These are phyloP conservation scores for Hirtodrosophila confusa DNA, from an alignment of 2,888 invertebrate genomes.

Conservation along the genomic window DNA sequence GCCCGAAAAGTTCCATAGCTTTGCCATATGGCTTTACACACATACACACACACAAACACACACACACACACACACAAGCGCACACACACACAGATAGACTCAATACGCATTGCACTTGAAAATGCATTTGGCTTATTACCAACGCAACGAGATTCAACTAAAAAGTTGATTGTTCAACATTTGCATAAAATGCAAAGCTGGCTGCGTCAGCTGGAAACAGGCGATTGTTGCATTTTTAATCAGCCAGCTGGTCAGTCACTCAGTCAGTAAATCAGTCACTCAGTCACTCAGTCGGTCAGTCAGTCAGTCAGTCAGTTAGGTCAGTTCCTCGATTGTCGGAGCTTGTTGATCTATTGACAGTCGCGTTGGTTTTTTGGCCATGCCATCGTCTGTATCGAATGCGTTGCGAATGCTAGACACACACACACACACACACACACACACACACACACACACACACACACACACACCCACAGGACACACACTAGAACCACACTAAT, in stretches of 20 bases:
- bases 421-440: background rate
- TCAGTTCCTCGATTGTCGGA: constrained; percentile 15
- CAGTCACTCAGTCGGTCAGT: constrained; percentile 14
- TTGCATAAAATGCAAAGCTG: constrained; percentile 62
- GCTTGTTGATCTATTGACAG: constrained; percentile 67
- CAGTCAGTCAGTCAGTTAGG: constrained; percentile 17
- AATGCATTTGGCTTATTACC: constrained; percentile 41
- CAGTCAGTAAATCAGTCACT: constrained; percentile 14
- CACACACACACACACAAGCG: constrained; percentile 11
- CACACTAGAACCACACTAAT: background rate
- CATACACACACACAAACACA: background rate
- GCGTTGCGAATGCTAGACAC: constrained; percentile 7
- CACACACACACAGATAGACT: background rate
- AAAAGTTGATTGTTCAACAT: constrained; percentile 63
- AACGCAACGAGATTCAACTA: constrained; percentile 46
- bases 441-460: constrained; percentile 16
- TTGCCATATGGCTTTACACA: no score
- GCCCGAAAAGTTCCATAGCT: no score
- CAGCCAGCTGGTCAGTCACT: constrained; percentile 10
- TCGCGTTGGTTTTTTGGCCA: constrained; percentile 46
- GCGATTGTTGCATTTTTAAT: constrained; percentile 37
- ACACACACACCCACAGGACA: constrained; percentile 17
- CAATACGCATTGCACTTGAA: constrained; percentile 13
- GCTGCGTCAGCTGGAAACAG: constrained; percentile 24
- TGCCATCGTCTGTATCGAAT: constrained; percentile 55